phyloP scores from a whole-genome alignment of 2,113 vertebrate genomes.

The Terrapene triunguis region DNA sequence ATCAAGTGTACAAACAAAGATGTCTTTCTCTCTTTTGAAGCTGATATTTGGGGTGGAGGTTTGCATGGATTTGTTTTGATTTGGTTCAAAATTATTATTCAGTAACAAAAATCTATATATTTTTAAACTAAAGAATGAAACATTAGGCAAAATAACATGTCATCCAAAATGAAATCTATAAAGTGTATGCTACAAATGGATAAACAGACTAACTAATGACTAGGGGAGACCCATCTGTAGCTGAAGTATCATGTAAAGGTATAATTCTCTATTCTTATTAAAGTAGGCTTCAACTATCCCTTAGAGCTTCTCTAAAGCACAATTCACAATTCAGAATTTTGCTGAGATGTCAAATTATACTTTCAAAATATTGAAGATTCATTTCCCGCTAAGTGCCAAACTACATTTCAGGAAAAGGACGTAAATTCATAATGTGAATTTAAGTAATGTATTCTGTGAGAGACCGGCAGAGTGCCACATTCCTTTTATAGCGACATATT shows the following conservation, averaged over 20 bases:
- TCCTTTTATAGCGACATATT: slow-evolving; percentile 72
- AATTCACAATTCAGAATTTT: slow-evolving; percentile 33
- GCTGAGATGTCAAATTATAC: slow-evolving; percentile 62
- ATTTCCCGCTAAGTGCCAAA: slow-evolving; percentile 65
- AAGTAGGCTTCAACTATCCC: slow-evolving; percentile 10
- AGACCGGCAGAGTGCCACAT: slow-evolving; percentile 61
- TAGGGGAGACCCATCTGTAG: background rate
- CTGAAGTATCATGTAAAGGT: slow-evolving; percentile 30
- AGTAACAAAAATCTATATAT: background rate
- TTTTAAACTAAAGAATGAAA: background rate
- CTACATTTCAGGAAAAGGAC: slow-evolving; percentile 58
- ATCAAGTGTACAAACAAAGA: background rate
- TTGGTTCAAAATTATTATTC: background rate
- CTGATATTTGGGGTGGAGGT: rapidly evolving
- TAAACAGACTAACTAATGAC: background rate
- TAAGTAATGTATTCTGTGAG: slow-evolving; percentile 68
- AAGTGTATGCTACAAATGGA: background rate
- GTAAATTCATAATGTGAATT: slow-evolving; percentile 65
- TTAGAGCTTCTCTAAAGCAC: slow-evolving; percentile 40
- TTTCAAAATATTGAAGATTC: slow-evolving; percentile 77
- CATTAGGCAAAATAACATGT: background rate
- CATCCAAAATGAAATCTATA: background rate
- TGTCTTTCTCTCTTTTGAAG: background rate
- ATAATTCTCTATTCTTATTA: slow-evolving; percentile 31
- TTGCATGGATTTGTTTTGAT: background rate